Conservation (phyloP, 2,888 invertebrate species). For the Autographa gamma region DNA sequence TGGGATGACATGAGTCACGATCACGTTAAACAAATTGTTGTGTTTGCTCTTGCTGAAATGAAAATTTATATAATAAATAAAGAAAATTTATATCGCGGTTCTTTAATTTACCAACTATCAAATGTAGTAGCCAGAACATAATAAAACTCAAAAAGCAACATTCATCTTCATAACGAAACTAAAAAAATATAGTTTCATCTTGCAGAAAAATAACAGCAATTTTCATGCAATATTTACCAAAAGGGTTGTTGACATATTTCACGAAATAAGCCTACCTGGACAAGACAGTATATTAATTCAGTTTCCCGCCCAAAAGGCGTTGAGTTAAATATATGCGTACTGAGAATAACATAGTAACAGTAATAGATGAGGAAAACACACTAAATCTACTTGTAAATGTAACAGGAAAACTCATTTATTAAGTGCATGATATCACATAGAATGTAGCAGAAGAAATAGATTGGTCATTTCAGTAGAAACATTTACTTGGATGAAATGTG, state of each 20-base stretch:
- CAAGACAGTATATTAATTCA: constrained; percentile 9
- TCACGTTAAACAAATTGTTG: too few relatives aligned
- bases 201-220: background rate
- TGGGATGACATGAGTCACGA: too few relatives aligned
- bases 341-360: constrained; percentile 8
- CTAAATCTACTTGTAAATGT: constrained; percentile 14
- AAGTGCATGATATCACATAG: background rate
- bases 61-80: too few relatives aligned
- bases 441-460: background rate
- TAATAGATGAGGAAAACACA: constrained; percentile 21
- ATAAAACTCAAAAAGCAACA: background rate
- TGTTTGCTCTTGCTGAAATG: too few relatives aligned
- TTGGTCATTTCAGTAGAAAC: background rate
- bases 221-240: background rate
- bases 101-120: too few relatives aligned
- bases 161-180: background rate
- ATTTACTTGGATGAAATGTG: background rate
- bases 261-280: constrained; percentile 1
- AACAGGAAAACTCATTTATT: background rate
- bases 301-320: background rate
- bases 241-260: constrained; percentile 2
- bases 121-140: background rate
- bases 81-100: too few relatives aligned
- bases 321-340: constrained; percentile 12
- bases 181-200: background rate